Percentiles rank a stretch among this genome's conserved stretches.
Conservation (phyloP, 1,140 invertebrate species). For the Caenorhabditis latens region DNA sequence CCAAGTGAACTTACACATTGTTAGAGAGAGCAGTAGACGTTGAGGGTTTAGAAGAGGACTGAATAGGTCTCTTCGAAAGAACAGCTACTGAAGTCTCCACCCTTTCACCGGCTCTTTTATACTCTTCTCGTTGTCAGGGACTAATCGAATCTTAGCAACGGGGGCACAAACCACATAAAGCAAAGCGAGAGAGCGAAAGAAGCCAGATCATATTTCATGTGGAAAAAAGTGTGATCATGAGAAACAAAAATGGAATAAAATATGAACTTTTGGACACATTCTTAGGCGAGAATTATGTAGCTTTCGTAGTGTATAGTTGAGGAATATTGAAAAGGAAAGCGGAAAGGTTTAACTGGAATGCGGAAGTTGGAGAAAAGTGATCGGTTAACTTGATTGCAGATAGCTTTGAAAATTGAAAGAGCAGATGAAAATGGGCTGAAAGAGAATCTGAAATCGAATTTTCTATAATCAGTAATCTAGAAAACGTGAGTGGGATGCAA, state of each 20-base stretch:
- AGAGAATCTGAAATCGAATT: too few relatives aligned
- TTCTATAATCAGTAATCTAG: too few relatives aligned
- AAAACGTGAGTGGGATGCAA: too few relatives aligned
- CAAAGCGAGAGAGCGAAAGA: neutral
- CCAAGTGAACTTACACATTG: conserved; percentile 18
- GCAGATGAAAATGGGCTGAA: too few relatives aligned
- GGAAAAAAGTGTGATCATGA: conserved; percentile 40
- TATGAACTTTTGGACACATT: conserved; percentile 25
- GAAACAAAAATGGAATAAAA: neutral
- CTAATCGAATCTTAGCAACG: conserved; percentile 12
- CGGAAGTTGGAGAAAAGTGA: neutral
- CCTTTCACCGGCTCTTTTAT: neutral
- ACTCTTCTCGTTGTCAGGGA: neutral
- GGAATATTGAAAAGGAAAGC: neutral
- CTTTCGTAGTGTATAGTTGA: conserved; percentile 24
- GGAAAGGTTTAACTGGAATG: neutral
- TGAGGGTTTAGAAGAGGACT: neutral
- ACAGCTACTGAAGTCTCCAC: neutral
- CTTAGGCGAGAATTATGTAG: neutral
- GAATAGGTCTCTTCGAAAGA: neutral
- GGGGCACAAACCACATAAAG: conserved; percentile 30
- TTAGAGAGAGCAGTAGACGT: neutral
- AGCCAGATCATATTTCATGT: conserved; percentile 32
- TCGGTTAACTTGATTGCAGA: neutral
- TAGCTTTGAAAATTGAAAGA: too few relatives aligned